Evolutionary conservation across 2,888 invertebrate species (phyloP).

Genomic region (Halocaridina rubra): DNA sequence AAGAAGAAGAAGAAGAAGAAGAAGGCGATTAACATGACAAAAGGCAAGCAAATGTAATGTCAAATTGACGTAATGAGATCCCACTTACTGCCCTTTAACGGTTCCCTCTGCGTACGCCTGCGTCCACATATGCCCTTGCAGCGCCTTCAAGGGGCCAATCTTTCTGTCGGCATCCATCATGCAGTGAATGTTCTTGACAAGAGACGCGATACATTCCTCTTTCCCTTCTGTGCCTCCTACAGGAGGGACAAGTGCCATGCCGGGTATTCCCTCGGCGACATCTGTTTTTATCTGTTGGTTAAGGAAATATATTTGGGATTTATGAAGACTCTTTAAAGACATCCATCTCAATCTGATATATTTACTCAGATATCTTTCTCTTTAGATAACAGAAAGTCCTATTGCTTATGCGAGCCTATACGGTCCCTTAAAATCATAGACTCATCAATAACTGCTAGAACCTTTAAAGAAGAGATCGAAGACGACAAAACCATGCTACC

Average conservation of each 20-base stretch:
- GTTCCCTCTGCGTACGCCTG: conserved; percentile 83
- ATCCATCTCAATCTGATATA: neutral
- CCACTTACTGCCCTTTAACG: conserved; percentile 89
- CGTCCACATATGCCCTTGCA: conserved; percentile 93
- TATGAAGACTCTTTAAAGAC: neutral
- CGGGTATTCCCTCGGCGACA: neutral
- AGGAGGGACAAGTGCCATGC: neutral
- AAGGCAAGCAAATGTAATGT: neutral
- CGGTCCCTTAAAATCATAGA: no score
- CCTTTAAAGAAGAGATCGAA: no score
- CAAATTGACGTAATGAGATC: neutral
- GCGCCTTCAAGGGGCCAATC: conserved; percentile 81
- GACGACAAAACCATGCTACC: no score
- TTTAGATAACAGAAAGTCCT: neutral
- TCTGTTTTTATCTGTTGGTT: conserved; percentile 14
- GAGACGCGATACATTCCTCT: neutral
- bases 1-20: neutral
- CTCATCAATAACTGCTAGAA: no score
- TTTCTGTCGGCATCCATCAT: conserved; percentile 87
- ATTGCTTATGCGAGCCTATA: no score
- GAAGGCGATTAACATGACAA: neutral
- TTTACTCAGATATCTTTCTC: neutral
- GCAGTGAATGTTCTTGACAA: conserved; percentile 74
- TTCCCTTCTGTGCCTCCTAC: neutral
- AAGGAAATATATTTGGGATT: neutral